Evolutionary conservation across 2,888 invertebrate species (phyloP).

Genomic region (Pammene fasciana): DNA sequence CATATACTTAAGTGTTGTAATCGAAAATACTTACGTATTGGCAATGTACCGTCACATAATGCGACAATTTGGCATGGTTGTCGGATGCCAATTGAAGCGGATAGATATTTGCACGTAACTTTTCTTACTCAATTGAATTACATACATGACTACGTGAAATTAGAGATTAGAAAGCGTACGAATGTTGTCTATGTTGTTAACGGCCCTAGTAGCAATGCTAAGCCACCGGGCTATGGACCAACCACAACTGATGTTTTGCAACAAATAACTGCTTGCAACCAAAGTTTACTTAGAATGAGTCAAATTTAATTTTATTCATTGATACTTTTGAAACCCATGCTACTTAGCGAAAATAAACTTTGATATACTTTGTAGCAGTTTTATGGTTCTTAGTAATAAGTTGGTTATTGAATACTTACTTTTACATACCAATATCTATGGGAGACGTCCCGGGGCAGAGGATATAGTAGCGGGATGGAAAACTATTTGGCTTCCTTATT

Average conservation of each 20-base stretch:
- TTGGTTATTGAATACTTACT: no score
- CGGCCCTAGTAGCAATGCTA: constrained; percentile 12
- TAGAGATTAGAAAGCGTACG: constrained; percentile 40
- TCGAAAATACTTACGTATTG: constrained; percentile 37
- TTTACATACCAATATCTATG: no score
- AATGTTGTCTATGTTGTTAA: constrained; percentile 26
- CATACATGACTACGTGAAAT: constrained; percentile 34
- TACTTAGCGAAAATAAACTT: neutral
- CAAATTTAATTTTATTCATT: no score
- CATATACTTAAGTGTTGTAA: constrained; percentile 34
- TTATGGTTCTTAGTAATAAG: no score
- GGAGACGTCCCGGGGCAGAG: no score
- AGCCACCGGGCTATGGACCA: constrained; percentile 3
- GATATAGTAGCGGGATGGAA: no score
- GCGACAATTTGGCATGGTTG: constrained; percentile 41
- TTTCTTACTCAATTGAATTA: constrained; percentile 42
- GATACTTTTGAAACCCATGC: neutral
- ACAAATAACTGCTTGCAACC: neutral
- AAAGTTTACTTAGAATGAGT: neutral
- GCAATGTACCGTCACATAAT: constrained; percentile 38
- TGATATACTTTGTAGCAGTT: neutral
- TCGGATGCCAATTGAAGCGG: constrained; percentile 38
- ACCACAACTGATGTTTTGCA: constrained; percentile 23
- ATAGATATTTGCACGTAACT: constrained; percentile 42
- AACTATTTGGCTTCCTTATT: neutral